These are phyloP conservation scores for Campoletis sonorensis DNA, from an alignment of 1,140 invertebrate species.

Conservation along the genomic window DNA sequence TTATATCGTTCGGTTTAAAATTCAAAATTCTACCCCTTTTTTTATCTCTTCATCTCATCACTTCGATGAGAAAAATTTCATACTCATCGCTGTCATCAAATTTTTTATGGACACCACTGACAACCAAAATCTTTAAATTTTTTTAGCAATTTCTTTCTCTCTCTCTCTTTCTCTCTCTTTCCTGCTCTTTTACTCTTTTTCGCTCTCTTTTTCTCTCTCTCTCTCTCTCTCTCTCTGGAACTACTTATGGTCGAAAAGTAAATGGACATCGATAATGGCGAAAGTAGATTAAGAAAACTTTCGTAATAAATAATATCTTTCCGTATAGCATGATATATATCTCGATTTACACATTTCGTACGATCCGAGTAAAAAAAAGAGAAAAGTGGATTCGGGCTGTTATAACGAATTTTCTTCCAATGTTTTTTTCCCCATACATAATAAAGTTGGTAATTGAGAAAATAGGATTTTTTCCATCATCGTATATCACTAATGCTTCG, in stretches of 20 bases:
- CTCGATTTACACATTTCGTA: too few species aligned
- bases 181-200: background rate
- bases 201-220: background rate
- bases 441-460: too few species aligned
- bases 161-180: background rate
- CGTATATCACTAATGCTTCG: too few species aligned
- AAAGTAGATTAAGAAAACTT: constrained; percentile 33
- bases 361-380: too few species aligned
- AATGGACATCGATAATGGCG: constrained; percentile 10
- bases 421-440: too few species aligned
- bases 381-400: too few species aligned
- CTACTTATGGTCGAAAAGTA: background rate
- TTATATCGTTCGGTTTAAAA: background rate
- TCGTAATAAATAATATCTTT: constrained; percentile 3
- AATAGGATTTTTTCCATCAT: too few species aligned
- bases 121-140: background rate
- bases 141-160: background rate
- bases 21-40: background rate
- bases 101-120: background rate
- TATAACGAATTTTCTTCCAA: too few species aligned
- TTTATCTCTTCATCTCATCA: background rate
- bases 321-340: background rate
- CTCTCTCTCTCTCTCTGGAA: background rate
- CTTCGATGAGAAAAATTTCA: background rate
- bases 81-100: constrained; percentile 16